A percentile compares a stretch with the other conserved stretches of the same genome.
These are phyloP conservation scores for Elgonia sp. DNA, from an alignment of 2,888 invertebrate genomes.

Conservation along the genomic window DNA sequence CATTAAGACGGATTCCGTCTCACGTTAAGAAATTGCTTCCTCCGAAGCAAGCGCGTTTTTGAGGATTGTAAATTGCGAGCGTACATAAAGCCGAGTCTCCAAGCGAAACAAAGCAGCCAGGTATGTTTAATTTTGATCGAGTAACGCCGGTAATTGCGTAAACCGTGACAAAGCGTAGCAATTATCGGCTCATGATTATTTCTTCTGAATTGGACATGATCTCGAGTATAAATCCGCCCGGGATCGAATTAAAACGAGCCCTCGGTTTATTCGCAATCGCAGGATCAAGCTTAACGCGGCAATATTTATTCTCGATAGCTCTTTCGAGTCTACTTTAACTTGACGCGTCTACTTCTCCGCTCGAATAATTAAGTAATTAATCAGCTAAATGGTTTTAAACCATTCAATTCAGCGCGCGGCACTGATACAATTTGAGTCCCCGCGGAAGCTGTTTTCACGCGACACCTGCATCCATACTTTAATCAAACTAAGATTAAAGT, in stretches of 20 bases:
- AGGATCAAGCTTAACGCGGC: conserved; percentile 24
- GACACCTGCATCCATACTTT: conserved; percentile 69
- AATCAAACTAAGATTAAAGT: conserved; percentile 66
- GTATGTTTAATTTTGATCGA: conserved; percentile 41
- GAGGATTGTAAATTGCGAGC: too few relatives aligned
- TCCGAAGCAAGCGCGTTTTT: too few relatives aligned
- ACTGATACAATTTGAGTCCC: conserved; percentile 58
- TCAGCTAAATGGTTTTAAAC: conserved; percentile 70
- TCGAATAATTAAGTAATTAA: conserved; percentile 74
- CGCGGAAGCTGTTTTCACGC: conserved; percentile 44
- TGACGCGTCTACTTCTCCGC: conserved; percentile 49
- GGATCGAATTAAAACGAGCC: conserved; percentile 43
- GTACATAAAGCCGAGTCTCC: too few relatives aligned
- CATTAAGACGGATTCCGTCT: too few relatives aligned
- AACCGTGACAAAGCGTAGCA: conserved; percentile 21
- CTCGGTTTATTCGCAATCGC: conserved; percentile 48
- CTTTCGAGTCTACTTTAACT: conserved; percentile 63
- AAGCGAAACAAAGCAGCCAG: conserved; percentile 2
- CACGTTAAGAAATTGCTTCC: background rate
- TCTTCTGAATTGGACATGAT: conserved; percentile 41
- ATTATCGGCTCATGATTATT: conserved; percentile 56
- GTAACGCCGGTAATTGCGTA: conserved; percentile 9
- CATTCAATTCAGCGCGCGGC: conserved; percentile 54
- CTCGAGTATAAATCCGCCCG: conserved; percentile 36
- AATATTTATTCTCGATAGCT: conserved; percentile 67